Evolutionary conservation across 2,797 vertebrate genomes (phyloP).

Genomic region (Masticophis lateralis): DNA sequence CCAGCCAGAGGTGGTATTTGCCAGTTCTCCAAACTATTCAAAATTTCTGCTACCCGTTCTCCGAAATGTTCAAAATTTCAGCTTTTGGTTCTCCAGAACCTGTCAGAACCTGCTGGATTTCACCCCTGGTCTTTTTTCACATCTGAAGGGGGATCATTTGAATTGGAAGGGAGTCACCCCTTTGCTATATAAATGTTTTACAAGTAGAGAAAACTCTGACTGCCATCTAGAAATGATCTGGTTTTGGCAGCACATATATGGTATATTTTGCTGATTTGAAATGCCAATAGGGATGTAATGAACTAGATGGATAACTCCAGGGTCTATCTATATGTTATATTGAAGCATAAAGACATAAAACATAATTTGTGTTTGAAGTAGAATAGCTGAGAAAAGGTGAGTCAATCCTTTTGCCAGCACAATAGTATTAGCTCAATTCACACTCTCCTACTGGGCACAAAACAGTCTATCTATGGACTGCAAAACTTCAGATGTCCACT

Average conservation of each 20-base stretch:
- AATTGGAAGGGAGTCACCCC: background rate
- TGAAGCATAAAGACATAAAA: background rate
- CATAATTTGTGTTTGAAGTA: background rate
- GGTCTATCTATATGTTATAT: background rate
- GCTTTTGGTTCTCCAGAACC: too few species aligned
- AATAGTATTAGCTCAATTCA: background rate
- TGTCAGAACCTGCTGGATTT: too few species aligned
- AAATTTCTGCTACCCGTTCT: too few species aligned
- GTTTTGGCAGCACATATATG: background rate
- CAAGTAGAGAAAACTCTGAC: background rate
- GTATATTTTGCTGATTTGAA: background rate
- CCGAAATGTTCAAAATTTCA: too few species aligned
- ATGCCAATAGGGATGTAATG: background rate
- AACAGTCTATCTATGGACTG: background rate
- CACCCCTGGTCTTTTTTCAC: background rate
- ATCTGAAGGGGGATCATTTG: background rate
- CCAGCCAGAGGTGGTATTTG: too few species aligned
- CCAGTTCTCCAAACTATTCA: too few species aligned
- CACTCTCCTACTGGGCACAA: background rate
- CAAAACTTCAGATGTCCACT: background rate
- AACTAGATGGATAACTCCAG: background rate
- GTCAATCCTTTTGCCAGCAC: background rate
- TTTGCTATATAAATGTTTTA: background rate
- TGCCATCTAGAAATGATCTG: background rate
- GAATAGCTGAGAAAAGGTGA: background rate